Conservation (phyloP, 1,140 invertebrate species). For the Bombus vancouverensis region DNA sequence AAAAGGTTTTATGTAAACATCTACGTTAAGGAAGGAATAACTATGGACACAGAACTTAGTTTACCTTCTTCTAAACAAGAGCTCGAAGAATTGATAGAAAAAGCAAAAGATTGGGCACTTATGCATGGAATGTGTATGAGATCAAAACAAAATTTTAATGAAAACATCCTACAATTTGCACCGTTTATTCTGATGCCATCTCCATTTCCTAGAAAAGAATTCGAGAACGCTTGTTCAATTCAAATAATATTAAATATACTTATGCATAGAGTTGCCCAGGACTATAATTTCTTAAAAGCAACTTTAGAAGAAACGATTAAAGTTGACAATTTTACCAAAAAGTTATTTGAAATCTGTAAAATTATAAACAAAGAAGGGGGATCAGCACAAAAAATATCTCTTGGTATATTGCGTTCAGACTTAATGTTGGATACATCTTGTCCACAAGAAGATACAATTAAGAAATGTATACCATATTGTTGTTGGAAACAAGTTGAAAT, state of each 20-base stretch:
- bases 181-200: conserved; percentile 93
- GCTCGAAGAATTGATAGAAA: conserved; percentile 86
- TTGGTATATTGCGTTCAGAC: conserved; percentile 88
- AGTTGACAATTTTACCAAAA: conserved; percentile 93
- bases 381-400: conserved; percentile 85
- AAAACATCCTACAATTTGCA: conserved; percentile 88
- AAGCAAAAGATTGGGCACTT: conserved; percentile 92
- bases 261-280: conserved; percentile 93
- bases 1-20: neutral
- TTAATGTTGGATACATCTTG: conserved; percentile 86
- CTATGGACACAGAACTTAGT: neutral
- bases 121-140: conserved; percentile 92
- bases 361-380: conserved; percentile 88
- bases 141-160: conserved; percentile 86
- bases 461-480: conserved; percentile 83
- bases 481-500: conserved; percentile 92
- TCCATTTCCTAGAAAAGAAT: conserved; percentile 89
- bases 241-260: conserved; percentile 91
- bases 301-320: conserved; percentile 87
- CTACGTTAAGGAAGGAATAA: neutral
- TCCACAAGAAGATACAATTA: conserved; percentile 73
- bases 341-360: conserved; percentile 92
- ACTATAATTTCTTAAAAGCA: conserved; percentile 90
- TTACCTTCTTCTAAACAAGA: conserved; percentile 82
- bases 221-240: conserved; percentile 88